Evolutionary conservation across 2,113 vertebrate genomes (phyloP).

Genomic region (Cariama cristata): DNA sequence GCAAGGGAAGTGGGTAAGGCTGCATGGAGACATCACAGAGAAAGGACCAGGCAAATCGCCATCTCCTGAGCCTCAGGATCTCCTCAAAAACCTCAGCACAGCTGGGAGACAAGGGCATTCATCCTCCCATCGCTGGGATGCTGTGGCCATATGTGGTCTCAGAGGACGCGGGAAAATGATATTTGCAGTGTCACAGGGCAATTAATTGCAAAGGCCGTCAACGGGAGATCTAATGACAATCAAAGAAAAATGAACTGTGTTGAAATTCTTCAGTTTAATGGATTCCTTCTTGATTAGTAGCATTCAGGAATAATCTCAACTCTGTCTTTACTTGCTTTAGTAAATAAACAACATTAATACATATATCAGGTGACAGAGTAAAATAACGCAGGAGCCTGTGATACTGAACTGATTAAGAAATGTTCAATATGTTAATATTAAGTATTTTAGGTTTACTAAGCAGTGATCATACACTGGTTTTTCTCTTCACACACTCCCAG

Average conservation of each 20-base stretch:
- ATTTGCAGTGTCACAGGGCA: neutral
- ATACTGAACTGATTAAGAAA: neutral
- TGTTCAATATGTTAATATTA: neutral
- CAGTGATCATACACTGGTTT: neutral
- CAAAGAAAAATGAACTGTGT: neutral
- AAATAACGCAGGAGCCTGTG: neutral
- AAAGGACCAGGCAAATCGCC: neutral
- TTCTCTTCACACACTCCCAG: neutral
- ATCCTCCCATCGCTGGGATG: accelerated
- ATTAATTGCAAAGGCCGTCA: neutral
- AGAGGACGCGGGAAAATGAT: neutral
- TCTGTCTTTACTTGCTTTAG: neutral
- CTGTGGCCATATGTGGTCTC: neutral
- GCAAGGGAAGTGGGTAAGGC: neutral
- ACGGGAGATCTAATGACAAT: neutral
- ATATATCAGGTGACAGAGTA: neutral
- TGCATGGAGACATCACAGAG: neutral
- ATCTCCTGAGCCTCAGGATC: neutral
- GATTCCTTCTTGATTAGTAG: neutral
- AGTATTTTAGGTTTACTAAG: neutral
- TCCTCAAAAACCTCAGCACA: neutral
- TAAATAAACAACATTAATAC: neutral
- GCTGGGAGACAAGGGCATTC: neutral
- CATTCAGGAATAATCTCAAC: neutral
- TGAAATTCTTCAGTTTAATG: neutral